A percentile compares a stretch with the other conserved stretches of the same genome.
Evolutionary conservation across 2,888 invertebrate species (phyloP).

Genomic region (Perizoma affinitatum): DNA sequence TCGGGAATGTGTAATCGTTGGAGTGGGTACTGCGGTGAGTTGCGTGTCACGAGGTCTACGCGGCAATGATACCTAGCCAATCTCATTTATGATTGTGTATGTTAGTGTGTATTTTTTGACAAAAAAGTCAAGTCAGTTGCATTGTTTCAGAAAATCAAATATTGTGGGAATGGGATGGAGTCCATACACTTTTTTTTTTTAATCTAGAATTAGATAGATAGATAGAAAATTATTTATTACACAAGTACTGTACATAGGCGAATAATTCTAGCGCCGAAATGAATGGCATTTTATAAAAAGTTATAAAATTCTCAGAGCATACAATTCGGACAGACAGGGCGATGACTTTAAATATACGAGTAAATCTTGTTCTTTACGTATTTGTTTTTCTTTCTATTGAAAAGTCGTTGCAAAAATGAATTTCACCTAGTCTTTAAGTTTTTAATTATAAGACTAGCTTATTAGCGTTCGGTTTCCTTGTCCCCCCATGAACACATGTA

Average conservation of each 20-base stretch:
- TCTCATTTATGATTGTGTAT: too few relatives aligned
- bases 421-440: background rate
- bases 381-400: conserved; percentile 6
- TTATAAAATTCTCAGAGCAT: too few relatives aligned
- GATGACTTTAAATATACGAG: conserved; percentile 7
- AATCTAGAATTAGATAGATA: too few relatives aligned
- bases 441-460: background rate
- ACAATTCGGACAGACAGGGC: conserved; percentile 3
- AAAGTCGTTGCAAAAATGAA: conserved; percentile 1
- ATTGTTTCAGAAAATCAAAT: too few relatives aligned
- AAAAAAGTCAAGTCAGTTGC: too few relatives aligned
- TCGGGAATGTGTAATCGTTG: conserved; percentile 12
- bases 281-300: too few relatives aligned
- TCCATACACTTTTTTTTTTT: too few relatives aligned
- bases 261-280: too few relatives aligned
- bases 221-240: too few relatives aligned
- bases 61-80: background rate
- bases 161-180: too few relatives aligned
- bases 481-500: background rate
- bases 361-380: conserved; percentile 1
- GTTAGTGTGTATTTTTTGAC: too few relatives aligned
- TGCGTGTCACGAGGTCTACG: conserved; percentile 14
- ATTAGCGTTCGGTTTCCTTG: background rate
- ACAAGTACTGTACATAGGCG: too few relatives aligned
- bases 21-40: conserved; percentile 13